Base-by-base conservation (phyloP, 2,797 vertebrate genomes). In the Ptychadena robeensis region DNA sequence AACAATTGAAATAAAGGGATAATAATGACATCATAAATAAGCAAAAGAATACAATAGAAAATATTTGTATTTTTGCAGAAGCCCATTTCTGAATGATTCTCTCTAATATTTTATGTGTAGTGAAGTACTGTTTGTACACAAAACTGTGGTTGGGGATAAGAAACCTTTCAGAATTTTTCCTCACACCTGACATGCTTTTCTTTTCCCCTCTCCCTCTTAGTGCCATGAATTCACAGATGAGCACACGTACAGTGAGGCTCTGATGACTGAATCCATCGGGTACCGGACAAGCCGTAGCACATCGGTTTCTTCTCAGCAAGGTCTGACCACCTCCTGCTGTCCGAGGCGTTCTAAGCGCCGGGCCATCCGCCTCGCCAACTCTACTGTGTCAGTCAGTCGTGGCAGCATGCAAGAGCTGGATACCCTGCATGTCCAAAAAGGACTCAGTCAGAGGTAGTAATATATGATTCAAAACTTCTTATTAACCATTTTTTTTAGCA, bases 361-460 rank as follows among this genome's bases (percentile, higher is more conserved):
- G 85, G 95, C 95, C 89, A 96, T 96, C 86, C 91, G 96, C 12
- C 91, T 96, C 76, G 95, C 95, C 79, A 96, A 97, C 91, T 96
- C 96, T 84, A 96, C 95, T 0, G 95, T 96, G 77, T 97, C 96
- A 0, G 94, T 96, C 64, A 97, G 96, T 88, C 91, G 94, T 0
- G 95, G 95, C 14, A 97, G 96, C 72, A 89, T 96, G 88, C 96
- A 97, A 91, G 96, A 97, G 87, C 93, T 97, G 80, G 95, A 96
- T 86, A 96, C 91, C 0, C 88, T 97, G 78, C 93, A 95, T 65
- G 77, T 94, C 22, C 94, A 95, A 25, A 94, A 88, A 72, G 87
- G 87, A 14, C 78, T 86, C 8, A 89, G 89, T 67, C 94, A 93
- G 87, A 94, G 93, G 94, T 94, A 89, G 84, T 40, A 9, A 70